Base-by-base conservation (phyloP, 2,797 vertebrate species). In the Danio aesculapii region DNA sequence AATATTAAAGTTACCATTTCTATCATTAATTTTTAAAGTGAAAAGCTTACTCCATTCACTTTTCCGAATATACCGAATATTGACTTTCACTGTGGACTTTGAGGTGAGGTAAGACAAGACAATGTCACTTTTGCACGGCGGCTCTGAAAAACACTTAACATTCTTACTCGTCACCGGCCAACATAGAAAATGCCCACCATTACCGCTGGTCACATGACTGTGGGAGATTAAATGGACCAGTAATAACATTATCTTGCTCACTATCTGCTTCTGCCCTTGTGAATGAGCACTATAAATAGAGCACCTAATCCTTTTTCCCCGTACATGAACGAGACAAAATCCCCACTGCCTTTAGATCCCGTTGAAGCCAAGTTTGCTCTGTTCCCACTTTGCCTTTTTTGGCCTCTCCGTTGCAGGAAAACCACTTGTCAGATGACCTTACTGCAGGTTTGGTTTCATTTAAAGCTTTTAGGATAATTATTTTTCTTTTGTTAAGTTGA, bases 241-340 rank as follows among this genome's bases (percentile, higher is more conserved):
- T 91, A 90, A 91, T 87, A 85, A 80, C 80, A 90, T 90, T 90
- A 90, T 86, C 84, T 67, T 62, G 47, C 81, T 84, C 86, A 78
- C 85, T 79, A 82, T 87, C 87, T 85, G 84, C 82, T 57, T 83
- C 64, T 88, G 86, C 77, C 87, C 85, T 87, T 87, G 77, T 84
- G 63, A 64, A 75, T 71, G 8, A 72, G 62, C 11, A 74, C 84
- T 86, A 88, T 88, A 88, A 83, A 87, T 89, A 90, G 84, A 72
- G 61, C 49, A 50, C 49, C 59, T 85, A 85, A 89, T 91, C 86
- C 86, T 81, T 74, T 76, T 57, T 62, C 70, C 70, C 61, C 75
- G 41, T 73, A 47, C 57, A 14, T 80, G 84, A 87, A 85, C 79
- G 58, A 81, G 83, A 57, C 43, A 5, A 63, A 47, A 80, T 85